Conservation (phyloP, 1,140 invertebrate genomes). For the Diabrotica undecimpunctata region DNA sequence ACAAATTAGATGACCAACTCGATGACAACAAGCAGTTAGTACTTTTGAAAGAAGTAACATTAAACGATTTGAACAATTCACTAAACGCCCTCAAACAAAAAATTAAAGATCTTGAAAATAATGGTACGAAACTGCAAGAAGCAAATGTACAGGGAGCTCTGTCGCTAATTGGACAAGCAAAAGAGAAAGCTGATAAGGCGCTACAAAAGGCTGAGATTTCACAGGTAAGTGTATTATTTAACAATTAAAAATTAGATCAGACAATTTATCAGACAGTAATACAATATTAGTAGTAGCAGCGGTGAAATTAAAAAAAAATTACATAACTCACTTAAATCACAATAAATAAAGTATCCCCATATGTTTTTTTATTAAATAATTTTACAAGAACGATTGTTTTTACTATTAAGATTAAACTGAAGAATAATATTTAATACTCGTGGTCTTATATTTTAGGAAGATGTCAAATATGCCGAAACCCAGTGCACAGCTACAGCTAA, state of each 20-base stretch:
- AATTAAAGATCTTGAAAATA: constrained; percentile 73
- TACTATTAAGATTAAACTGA: too few relatives aligned
- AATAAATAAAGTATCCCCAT: too few relatives aligned
- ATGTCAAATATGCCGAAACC: constrained; percentile 72
- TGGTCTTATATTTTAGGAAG: constrained; percentile 48
- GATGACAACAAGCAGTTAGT: constrained; percentile 75
- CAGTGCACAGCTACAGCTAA: constrained; percentile 80
- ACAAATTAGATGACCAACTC: constrained; percentile 60
- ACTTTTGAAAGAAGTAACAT: constrained; percentile 69
- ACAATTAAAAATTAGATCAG: too few relatives aligned
- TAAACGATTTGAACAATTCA: constrained; percentile 70
- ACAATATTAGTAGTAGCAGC: too few relatives aligned
- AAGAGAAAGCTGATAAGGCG: constrained; percentile 66
- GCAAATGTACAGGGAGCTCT: constrained; percentile 92
- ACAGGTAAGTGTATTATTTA: constrained; percentile 39
- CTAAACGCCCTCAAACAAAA: constrained; percentile 69
- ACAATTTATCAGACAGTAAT: too few relatives aligned
- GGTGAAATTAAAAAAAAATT: too few relatives aligned
- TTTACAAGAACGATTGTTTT: not conserved
- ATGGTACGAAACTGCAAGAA: constrained; percentile 89
- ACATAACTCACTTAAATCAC: too few relatives aligned
- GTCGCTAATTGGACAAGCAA: constrained; percentile 77
- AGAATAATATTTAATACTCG: too few relatives aligned
- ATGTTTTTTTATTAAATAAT: too few relatives aligned
- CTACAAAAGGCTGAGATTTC: constrained; percentile 65